Base-by-base conservation (phyloP, 2,888 invertebrate species). In the Plagiodera versicolora region DNA sequence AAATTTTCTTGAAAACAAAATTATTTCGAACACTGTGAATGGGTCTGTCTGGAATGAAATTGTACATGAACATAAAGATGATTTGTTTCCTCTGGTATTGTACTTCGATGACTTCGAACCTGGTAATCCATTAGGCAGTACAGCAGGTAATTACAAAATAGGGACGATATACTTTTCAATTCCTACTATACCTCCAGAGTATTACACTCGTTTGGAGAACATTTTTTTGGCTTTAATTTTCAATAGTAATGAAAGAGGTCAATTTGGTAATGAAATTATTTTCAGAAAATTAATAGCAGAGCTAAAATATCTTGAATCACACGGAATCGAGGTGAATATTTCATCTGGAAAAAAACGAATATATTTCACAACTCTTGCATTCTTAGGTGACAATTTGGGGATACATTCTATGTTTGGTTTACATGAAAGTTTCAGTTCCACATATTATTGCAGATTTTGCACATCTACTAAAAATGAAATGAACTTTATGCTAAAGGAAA, bases 321-420 rank as follows among this genome's bases (percentile, higher is more conserved):
- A 35, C 8, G 63, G 63, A 28, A 56, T 63, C 16, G 30, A 18
- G 20, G 52, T 61, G 30, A 28, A 56, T 39, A 61, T 44, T 39
- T 30, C 51, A 19, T n/a, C n/a, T n/a, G n/a, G n/a, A n/a, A n/a
- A n/a, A n/a, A n/a, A n/a, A n/a, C n/a, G n/a, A n/a, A n/a, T 64
- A 19, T 62, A 62, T 58, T 69, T 68, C 58, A 55, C 50, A 28
- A 39, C 62, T 17, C 48, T 39, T 51, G 53, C 61, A 20, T 47
- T 70, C 45, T 50, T 67, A 16, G 69, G 68, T 1, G 70, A 70
- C 47, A 69, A 69, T 58, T 60, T 69, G 16, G 71, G 70, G 24
- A 16, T 71, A 32, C 67, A 68, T 51, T 56, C 64, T 4, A 66
- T 72, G 24, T 58, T 70, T 28, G 70, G 66, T 17, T 67, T 69